These are phyloP conservation scores for Ictidomys tridecemlineatus DNA, from an alignment of 2,113 vertebrate genomes.

Conservation along the genomic window DNA sequence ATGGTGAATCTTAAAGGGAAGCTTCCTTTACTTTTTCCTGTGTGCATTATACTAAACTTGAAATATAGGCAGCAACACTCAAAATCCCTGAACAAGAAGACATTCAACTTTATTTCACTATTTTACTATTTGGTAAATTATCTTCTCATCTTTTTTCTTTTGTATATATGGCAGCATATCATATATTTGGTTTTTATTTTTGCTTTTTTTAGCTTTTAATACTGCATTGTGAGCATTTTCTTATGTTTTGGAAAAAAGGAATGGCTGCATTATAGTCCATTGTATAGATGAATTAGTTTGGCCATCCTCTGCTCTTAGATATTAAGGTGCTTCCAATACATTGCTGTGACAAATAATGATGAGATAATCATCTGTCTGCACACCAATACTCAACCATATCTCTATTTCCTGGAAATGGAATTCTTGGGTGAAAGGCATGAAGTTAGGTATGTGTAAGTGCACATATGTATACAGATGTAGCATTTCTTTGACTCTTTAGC, in stretches of 20 bases:
- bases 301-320: neutral
- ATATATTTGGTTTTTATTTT: neutral
- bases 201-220: neutral
- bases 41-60: neutral
- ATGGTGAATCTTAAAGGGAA: neutral
- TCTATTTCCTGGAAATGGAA: neutral
- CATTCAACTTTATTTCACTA: neutral
- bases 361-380: neutral
- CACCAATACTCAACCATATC: neutral
- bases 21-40: neutral
- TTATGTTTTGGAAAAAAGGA: neutral
- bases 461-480: neutral
- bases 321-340: neutral
- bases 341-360: neutral
- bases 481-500: neutral
- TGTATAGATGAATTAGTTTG: neutral
- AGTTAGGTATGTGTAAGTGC: neutral
- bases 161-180: neutral
- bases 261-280: neutral
- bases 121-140: slow-evolving; percentile 22
- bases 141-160: neutral
- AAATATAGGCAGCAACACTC: neutral
- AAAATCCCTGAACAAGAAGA: neutral
- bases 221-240: neutral
- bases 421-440: neutral